Base-by-base conservation (phyloP, 2,888 invertebrate genomes). In the Gymnoscelis rufifasciata region DNA sequence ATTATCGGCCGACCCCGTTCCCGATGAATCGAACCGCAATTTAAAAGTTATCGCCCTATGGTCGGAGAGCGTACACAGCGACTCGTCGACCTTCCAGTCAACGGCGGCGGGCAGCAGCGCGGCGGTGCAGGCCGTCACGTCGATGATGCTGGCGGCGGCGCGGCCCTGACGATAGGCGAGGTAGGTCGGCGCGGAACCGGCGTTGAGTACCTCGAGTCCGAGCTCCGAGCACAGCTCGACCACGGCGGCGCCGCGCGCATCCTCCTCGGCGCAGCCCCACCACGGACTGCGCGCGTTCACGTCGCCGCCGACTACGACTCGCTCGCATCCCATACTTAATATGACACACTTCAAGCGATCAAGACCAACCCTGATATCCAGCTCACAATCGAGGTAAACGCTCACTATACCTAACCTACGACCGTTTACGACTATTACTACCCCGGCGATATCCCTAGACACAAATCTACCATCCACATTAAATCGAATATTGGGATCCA, bases 61-160 rank as follows among this genome's bases (percentile, higher is more conserved):
- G 28, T 38, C 38, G 2, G 38, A 38, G 1, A 36, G 23, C 12
- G 10, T 10, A 2, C 28, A n/a, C n/a, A 28, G n/a, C n/a, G 1
- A 0, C 11, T 26, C 15, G 11, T 37, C 37, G 2, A 37, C 37
- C 7, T 4, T 1, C 37, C 37, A 37, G 26, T 11, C 26, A 3
- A 7, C 5, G 7, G 8, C 26, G 8, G 7, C 8, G 1, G 13
- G 0, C 26, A 37, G 13, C 13, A 12, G 26, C 14, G 52, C 27
- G 31, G 19, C 19, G 3, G 51, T 12, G 43, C 31, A 31, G 7
- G 38, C 43, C 1, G 43, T 43, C 2, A 43, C 38, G 19, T 43
- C 43, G 1, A 43, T 26, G n/a, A 37, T 31, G 14, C 43, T 43
- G 2, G 24, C 1, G 38, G 6, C 23, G 2, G 28, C 13, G 3